A percentile compares a stretch with the other conserved stretches of the same genome.
Evolutionary conservation across 2,797 vertebrate species (phyloP).

Genomic region (Novumbra hubbsi): DNA sequence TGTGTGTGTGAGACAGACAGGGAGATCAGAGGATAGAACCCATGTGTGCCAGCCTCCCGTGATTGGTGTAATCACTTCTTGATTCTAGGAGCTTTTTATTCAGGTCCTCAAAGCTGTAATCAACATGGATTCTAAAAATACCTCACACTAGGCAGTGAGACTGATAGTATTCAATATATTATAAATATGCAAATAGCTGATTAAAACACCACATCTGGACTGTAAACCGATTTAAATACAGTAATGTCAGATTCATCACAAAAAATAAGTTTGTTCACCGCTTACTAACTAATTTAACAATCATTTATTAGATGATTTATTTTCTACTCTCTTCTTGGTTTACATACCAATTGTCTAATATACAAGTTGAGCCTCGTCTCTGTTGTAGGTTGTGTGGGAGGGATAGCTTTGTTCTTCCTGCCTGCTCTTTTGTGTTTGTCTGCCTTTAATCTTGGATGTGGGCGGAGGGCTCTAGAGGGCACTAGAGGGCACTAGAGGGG

Average conservation of each 20-base stretch:
- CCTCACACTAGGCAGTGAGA: not conserved
- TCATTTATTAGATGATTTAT: not conserved
- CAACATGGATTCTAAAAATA: constrained; percentile 16
- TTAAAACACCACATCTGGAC: not conserved
- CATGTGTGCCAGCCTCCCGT: not conserved
- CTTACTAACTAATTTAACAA: not conserved
- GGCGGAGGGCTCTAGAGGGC: constrained; percentile 23
- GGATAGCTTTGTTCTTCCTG: constrained; percentile 52
- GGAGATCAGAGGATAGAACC: not conserved
- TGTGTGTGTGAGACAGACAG: not conserved
- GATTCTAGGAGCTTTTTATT: constrained; percentile 6
- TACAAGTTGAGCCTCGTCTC: constrained; percentile 44
- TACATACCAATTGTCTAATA: not conserved
- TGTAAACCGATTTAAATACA: constrained; percentile 1
- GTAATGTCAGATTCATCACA: not conserved
- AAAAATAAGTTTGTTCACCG: not conserved
- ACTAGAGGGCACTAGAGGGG: constrained; percentile 45
- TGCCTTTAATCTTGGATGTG: constrained; percentile 69
- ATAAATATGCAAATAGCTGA: constrained; percentile 5
- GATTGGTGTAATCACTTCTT: constrained; percentile 11
- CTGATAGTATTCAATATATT: not conserved
- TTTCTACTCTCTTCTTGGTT: not conserved
- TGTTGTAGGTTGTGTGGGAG: constrained; percentile 65
- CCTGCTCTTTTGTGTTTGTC: constrained; percentile 47
- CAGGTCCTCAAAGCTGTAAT: constrained; percentile 27